These are phyloP conservation scores for Ctenoplectra terminalis DNA, from an alignment of 1,140 invertebrate species.

Conservation along the genomic window DNA sequence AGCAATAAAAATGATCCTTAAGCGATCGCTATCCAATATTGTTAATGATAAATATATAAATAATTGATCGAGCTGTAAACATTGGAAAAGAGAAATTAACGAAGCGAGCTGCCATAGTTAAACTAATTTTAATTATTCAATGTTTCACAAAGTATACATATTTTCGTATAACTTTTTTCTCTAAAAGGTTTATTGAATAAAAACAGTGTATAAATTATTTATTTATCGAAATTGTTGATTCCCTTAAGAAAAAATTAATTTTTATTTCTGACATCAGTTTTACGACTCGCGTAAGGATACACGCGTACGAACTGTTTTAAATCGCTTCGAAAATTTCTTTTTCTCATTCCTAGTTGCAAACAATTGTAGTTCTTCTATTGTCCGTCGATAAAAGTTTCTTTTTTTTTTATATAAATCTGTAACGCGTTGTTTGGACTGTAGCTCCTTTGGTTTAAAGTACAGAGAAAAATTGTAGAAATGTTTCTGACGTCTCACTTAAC, in stretches of 20 bases:
- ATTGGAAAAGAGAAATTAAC: conserved; percentile 18
- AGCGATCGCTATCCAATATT: conserved; percentile 45
- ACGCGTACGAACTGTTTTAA: too few relatives aligned
- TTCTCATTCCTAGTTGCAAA: background rate
- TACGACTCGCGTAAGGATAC: too few relatives aligned
- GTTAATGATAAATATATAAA: conserved; percentile 59
- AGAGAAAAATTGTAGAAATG: background rate
- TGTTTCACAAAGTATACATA: too few relatives aligned
- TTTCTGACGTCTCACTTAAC: background rate
- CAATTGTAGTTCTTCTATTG: conserved; percentile 27
- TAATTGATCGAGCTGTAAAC: conserved; percentile 48
- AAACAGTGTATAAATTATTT: too few relatives aligned
- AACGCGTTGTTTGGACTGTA: background rate
- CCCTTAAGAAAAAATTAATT: too few relatives aligned
- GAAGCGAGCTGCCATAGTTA: too few relatives aligned
- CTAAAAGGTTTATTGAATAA: too few relatives aligned
- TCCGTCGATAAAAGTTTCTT: too few relatives aligned
- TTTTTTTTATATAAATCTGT: background rate
- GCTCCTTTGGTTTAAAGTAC: background rate
- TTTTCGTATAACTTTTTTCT: too few relatives aligned
- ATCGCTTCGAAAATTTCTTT: conserved; percentile 20
- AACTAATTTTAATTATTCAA: too few relatives aligned
- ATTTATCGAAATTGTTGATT: too few relatives aligned
- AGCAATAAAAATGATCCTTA: conserved; percentile 65
- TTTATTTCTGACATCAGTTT: too few relatives aligned